Conservation (phyloP, 2,888 invertebrate genomes). For the Plusia festucae region DNA sequence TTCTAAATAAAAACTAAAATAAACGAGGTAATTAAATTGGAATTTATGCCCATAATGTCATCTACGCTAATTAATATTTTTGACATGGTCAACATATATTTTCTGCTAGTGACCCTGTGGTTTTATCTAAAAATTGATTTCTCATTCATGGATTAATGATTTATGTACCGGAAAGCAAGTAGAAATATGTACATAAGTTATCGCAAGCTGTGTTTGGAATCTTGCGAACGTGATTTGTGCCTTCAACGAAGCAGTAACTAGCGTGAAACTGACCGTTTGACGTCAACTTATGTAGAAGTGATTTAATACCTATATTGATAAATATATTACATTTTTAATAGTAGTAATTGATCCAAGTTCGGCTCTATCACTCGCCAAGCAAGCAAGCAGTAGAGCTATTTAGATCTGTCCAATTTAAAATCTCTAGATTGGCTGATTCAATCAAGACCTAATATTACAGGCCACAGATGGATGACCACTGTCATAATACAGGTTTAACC, state of each 20-base stretch:
- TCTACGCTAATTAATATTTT: constrained; percentile 45
- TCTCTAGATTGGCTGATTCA: neutral
- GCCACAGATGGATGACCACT: constrained; percentile 41
- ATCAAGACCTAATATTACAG: constrained; percentile 7
- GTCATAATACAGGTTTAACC: constrained; percentile 41
- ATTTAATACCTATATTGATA: neutral
- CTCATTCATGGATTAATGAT: constrained; percentile 46
- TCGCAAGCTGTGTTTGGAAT: constrained; percentile 18
- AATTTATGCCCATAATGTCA: constrained; percentile 46
- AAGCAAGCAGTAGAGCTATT: neutral
- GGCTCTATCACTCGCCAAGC: neutral
- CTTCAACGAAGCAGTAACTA: constrained; percentile 15
- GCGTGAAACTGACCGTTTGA: constrained; percentile 11
- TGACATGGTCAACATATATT: constrained; percentile 29
- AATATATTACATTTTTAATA: constrained; percentile 4
- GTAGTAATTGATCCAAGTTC: constrained; percentile 3
- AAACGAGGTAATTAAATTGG: constrained; percentile 33
- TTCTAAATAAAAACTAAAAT: constrained; percentile 6
- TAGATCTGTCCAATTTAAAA: neutral
- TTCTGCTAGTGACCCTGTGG: constrained; percentile 37
- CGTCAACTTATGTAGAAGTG: constrained; percentile 14
- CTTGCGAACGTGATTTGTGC: constrained; percentile 27
- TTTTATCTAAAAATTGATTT: constrained; percentile 53
- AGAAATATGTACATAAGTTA: constrained; percentile 31
- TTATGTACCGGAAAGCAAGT: constrained; percentile 36